Percentiles rank a stretch among this genome's conserved stretches.
phyloP scores from a whole-genome alignment of 2,888 invertebrate species.

The Sarcophaga carnaria region DNA sequence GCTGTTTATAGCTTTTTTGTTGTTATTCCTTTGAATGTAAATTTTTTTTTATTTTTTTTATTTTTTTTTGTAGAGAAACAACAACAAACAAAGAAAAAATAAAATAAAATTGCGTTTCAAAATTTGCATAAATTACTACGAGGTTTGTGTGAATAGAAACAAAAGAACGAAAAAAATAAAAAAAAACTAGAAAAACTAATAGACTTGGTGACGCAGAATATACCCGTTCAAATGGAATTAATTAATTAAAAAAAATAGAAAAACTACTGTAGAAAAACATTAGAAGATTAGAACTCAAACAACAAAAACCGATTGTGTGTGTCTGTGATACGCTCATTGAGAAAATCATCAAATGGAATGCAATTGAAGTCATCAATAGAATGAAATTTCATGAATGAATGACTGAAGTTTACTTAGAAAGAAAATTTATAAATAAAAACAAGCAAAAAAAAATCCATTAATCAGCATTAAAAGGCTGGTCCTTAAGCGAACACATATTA shows the following conservation, averaged over 20 bases:
- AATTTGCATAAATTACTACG: conserved; percentile 61
- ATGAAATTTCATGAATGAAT: too few species aligned
- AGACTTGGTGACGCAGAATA: conserved; percentile 26
- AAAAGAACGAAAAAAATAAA: too few species aligned
- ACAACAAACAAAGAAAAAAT: conserved; percentile 14
- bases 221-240: neutral
- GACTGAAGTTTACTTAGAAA: too few species aligned
- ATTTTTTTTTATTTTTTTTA: conserved; percentile 1
- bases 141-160: neutral
- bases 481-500: too few species aligned
- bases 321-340: too few species aligned
- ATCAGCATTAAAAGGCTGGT: too few species aligned
- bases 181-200: neutral
- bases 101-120: conserved; percentile 52
- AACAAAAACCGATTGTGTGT: too few species aligned
- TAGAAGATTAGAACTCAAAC: neutral
- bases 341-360: too few species aligned
- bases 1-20: neutral
- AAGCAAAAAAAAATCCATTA: too few species aligned
- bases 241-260: neutral
- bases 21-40: conserved; percentile 25
- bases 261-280: neutral
- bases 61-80: neutral
- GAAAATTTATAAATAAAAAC: too few species aligned
- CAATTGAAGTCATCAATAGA: too few species aligned